These are phyloP conservation scores for Oceanodroma tethys DNA, from an alignment of 2,113 vertebrate genomes.

Conservation along the genomic window DNA sequence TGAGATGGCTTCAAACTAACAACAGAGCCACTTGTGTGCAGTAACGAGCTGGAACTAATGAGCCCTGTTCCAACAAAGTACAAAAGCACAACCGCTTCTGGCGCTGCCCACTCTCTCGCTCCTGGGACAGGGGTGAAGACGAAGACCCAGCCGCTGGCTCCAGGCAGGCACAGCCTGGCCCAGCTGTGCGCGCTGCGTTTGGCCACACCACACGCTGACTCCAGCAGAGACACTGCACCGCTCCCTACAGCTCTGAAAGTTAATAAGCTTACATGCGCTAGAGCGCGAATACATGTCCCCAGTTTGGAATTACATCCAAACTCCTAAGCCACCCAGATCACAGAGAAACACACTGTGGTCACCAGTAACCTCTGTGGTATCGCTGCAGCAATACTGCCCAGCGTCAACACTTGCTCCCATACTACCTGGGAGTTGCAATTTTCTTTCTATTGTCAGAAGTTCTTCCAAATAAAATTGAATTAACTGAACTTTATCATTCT, in stretches of 20 bases:
- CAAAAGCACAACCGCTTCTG: background rate
- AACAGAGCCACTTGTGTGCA: rapidly evolving
- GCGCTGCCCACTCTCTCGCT: rapidly evolving
- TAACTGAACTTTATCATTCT: background rate
- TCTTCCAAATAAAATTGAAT: background rate
- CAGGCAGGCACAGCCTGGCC: background rate
- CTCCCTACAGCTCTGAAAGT: background rate
- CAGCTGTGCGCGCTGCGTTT: rapidly evolving
- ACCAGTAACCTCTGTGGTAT: background rate
- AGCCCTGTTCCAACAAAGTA: background rate
- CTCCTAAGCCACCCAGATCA: background rate
- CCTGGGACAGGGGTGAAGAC: background rate
- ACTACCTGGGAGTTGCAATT: background rate
- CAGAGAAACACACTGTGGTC: background rate
- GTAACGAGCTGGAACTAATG: rapidly evolving
- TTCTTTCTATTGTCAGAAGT: background rate
- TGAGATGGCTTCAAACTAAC: background rate
- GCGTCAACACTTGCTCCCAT: rapidly evolving
- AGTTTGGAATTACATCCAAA: background rate
- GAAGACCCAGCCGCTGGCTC: background rate
- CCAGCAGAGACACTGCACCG: rapidly evolving
- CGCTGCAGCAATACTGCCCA: rapidly evolving
- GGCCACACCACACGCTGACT: rapidly evolving
- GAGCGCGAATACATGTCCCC: rapidly evolving
- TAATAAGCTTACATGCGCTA: background rate